Percentiles rank a stretch among this genome's conserved stretches.
These are phyloP conservation scores for Corythornis leucogaster DNA, from an alignment of 2,797 vertebrate species.

Conservation along the genomic window DNA sequence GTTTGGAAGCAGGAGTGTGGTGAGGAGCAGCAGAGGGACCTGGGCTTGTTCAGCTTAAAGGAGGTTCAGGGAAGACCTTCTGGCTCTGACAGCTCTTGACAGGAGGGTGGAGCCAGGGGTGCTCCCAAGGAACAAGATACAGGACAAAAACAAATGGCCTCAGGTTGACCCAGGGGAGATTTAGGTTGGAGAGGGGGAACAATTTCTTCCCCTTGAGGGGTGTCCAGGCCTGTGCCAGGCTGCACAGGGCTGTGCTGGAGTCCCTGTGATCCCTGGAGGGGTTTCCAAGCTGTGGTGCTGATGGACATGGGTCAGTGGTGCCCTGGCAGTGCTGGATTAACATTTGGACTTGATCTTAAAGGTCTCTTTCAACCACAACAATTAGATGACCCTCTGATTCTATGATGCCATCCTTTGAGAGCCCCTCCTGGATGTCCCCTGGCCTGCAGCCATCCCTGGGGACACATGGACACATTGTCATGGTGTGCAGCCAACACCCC, in stretches of 20 bases:
- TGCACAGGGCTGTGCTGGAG: neutral
- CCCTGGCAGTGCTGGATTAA: neutral
- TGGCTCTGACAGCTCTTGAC: neutral
- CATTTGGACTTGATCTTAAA: neutral
- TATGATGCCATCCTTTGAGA: neutral
- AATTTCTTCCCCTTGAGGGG: neutral
- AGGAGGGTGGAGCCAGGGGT: neutral
- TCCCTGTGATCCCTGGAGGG: neutral
- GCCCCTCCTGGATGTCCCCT: fast-evolving
- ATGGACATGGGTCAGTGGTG: neutral
- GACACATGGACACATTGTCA: fast-evolving
- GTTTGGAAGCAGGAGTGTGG: neutral
- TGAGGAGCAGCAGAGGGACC: neutral
- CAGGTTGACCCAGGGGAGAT: neutral
- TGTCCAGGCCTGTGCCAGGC: neutral
- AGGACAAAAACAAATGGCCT: neutral
- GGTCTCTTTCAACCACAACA: neutral
- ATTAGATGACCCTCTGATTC: neutral
- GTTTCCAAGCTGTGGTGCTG: neutral
- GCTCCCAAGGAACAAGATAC: neutral
- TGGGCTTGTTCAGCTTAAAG: neutral
- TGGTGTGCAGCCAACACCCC: neutral
- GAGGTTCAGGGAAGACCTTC: neutral
- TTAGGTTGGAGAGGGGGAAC: neutral
- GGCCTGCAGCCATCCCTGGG: neutral